Base-by-base conservation (phyloP, 2,888 invertebrate genomes). In the Mycalesis mineus region DNA sequence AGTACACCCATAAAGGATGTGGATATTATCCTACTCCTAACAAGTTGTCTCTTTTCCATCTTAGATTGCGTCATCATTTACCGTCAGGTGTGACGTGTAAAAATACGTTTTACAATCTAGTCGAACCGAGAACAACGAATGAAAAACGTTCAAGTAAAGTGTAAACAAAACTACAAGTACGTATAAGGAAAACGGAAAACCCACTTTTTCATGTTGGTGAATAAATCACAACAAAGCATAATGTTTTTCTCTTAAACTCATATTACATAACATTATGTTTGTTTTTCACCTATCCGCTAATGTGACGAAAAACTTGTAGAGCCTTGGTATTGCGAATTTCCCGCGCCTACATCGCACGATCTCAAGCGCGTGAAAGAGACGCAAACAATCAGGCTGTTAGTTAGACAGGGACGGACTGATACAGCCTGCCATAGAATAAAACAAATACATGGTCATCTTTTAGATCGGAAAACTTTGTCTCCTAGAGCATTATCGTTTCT, bases 341-440 rank as follows among this genome's bases (percentile, higher is more conserved):
- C 57, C 64, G 60, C 57, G 55, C 41, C 56, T 53, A 60, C 55
- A 41, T 57, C 51, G 42, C 50, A 41, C 61, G 53, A 51, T 58
- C 37, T 54, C 47, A 41, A 51, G 51, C 50, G 60, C 45, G 37
- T n/a, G 54, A 59, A 5, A 49, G 57, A 40, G 61, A 63, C 2
- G 13, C 37, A 8, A 39, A 47, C 31, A 49, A 14, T 22, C 36
- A 41, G 29, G 22, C 13, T 28, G 39, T 31, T 22, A 47, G 72
- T 52, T 36, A 58, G 74, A 81, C 60, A 64, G 72, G 69, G 81
- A 75, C 61, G 65, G 64, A 72, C 71, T 78, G 28, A 53, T 50
- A 39, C 29, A 72, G 77, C 79, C 78, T 72, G 68, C 57, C 76
- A 76, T 60, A 78, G 82, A 82, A 49, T 72, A 74, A 45, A 33